Base-by-base conservation (phyloP, 2,888 invertebrate genomes). In the Zelleria hepariella region DNA sequence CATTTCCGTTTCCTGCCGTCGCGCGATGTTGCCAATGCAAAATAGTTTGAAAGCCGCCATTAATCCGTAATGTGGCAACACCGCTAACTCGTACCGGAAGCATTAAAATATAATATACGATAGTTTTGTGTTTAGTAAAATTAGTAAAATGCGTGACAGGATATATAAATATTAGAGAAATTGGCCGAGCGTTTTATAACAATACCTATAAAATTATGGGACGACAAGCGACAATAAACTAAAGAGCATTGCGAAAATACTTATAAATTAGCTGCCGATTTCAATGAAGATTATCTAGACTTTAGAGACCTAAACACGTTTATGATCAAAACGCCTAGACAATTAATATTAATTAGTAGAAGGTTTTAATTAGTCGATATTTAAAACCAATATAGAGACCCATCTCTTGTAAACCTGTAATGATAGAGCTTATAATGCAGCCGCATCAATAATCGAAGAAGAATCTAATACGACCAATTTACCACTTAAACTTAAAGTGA, bases 101-200 rank as follows among this genome's bases (percentile, higher is more conserved):
- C 83, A 87, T 86, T 85, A 88, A 85, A 80, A 71, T 73, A 77
- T 83, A 78, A 86, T 87, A 86, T 87, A 88, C 72, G 74, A 77
- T 70, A 75, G 78, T 80, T 82, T 78, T 77, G 77, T 81, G 77
- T 82, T 86, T 82, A 82, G 79, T 78, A 72, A 84, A 83, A 86
- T 87, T 77, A 81, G 77, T 81, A 74, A 80, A 81, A 80, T 78
- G 77, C 72, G 75, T 71, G 63, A 67, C 78, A 75, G 86, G 85
- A 86, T 75, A 65, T 77, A 82, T 87, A 83, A 85, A 86, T 86
- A 82, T 82, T 74, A 77, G 71, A 70, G 64, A 75, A 78, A 82
- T 80, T 75, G 74, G 65, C 68, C 65, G 68, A 64, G 68, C 71
- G 73, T 80, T 81, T 42, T 80, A 80, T 74, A 75, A 70, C 70